Percentiles rank a stretch among this genome's conserved stretches.
phyloP scores from a whole-genome alignment of 2,797 vertebrate genomes.

The Eulemur coronatus region DNA sequence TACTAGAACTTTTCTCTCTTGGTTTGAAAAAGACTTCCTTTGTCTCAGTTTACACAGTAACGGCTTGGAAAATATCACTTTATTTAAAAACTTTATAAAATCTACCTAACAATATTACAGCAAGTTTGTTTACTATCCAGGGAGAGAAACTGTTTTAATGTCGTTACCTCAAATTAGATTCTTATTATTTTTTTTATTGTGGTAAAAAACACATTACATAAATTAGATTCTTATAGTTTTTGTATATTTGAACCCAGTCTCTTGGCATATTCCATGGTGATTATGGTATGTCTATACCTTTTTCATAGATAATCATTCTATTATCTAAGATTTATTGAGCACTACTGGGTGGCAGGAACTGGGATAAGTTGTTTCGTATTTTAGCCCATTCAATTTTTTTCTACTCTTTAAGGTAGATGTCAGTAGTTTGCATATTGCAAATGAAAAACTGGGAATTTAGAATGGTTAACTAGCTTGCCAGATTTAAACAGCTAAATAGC shows the following conservation, averaged over 20 bases:
- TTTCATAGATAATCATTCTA: neutral
- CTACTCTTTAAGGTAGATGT: neutral
- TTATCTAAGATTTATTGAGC: neutral
- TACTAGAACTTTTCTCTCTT: neutral
- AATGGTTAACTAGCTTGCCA: neutral
- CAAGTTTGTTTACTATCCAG: neutral
- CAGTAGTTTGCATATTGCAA: neutral
- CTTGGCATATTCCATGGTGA: neutral
- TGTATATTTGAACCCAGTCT: neutral
- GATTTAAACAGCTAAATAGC: neutral
- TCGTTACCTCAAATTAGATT: neutral
- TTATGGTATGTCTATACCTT: neutral
- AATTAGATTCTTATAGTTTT: neutral
- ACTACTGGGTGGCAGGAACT: neutral
- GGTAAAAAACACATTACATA: neutral
- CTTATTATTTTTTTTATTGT: neutral
- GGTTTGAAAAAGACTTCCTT: neutral
- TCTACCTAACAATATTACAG: neutral
- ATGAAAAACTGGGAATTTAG: neutral
- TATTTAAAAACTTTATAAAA: neutral
- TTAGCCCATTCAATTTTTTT: constrained; percentile 1
- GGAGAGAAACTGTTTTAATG: neutral
- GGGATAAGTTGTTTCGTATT: neutral
- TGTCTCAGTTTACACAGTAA: neutral
- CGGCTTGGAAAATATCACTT: neutral